Percentiles rank a stretch among this genome's conserved stretches.
Evolutionary conservation across 2,797 vertebrate species (phyloP).

Genomic region (Phataginus tricuspis): DNA sequence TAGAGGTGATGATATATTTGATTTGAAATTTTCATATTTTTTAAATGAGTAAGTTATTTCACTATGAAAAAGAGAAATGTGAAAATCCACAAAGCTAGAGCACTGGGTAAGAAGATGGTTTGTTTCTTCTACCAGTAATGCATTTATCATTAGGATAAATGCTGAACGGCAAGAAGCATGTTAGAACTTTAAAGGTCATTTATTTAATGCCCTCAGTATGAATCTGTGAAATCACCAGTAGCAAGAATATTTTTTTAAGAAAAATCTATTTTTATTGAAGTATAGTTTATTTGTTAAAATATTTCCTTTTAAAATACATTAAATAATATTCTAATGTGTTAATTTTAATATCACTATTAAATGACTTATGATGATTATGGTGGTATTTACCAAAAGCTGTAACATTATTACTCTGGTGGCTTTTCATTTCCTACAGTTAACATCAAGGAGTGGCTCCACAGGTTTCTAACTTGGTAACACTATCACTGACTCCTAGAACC

Average conservation of each 20-base stretch:
- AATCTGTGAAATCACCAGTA: not conserved
- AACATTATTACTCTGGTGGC: not conserved
- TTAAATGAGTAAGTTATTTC: not conserved
- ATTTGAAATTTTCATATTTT: not conserved
- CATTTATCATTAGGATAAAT: not conserved
- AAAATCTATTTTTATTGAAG: too few relatives aligned
- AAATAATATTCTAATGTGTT: too few relatives aligned
- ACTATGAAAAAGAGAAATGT: not conserved
- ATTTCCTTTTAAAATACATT: too few relatives aligned
- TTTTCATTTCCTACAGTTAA: not conserved
- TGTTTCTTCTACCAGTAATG: not conserved
- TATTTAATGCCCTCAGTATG: not conserved
- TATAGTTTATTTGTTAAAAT: too few relatives aligned
- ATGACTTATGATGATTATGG: not conserved
- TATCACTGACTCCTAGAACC: not conserved
- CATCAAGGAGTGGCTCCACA: not conserved
- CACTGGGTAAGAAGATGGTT: not conserved
- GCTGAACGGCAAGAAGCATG: not conserved
- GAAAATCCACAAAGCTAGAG: not conserved
- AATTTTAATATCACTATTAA: too few relatives aligned
- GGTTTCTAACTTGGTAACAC: not conserved
- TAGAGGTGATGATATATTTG: not conserved
- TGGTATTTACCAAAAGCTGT: not conserved
- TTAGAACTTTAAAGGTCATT: not conserved
- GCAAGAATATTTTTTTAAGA: not conserved